Base-by-base conservation (phyloP, 2,797 vertebrate genomes). In the Crenichthys baileyi region DNA sequence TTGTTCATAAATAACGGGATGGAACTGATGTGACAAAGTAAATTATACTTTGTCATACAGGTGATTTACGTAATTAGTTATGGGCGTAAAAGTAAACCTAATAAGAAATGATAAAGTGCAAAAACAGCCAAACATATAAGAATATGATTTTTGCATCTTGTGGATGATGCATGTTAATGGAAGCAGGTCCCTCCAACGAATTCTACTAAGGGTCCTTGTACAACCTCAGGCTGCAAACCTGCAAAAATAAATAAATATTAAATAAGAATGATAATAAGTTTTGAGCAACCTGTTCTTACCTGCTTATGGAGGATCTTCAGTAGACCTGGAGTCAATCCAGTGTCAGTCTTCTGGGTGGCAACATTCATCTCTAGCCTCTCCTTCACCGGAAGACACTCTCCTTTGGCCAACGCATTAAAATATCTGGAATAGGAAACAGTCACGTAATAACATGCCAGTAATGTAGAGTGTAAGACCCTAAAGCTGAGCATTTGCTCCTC, bases 241-340 rank as follows among this genome's bases (percentile, higher is more conserved):
- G 1, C 48, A 50, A 24, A 55, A 55, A 6, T 56, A 56, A 56
- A n/a, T n/a, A 56, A 56, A 50, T 0, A 3, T 20, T 3, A 0
- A 20, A 51, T 16, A 74, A 13, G 31, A 77, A n/a, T 31, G 11
- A 39, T 36, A 7, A 7, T 76, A 18, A 4, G 22, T 78, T 61
- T 58, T 31, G 22, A 65, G 44, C 65, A 71, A 75, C 3, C 5
- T 26, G 46, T 72, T 51, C 18, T 24, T 91, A 98, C 97, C 96
- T 98, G 97, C 87, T 95, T 96, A 84, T 98, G 96, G 77, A 99
- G 94, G 82, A 94, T 89, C 85, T 96, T 97, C 18, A 99, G 95
- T 26, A 99, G 94, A 73, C 96, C 97, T 70, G 93, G 96, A 36
- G 97, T 98, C 88, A 99, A 95, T 12, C 93, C 94, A 1, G 92